A percentile compares a stretch with the other conserved stretches of the same genome.
Conservation (phyloP, 2,797 vertebrate genomes). For the Acanthurus leucopareius region DNA sequence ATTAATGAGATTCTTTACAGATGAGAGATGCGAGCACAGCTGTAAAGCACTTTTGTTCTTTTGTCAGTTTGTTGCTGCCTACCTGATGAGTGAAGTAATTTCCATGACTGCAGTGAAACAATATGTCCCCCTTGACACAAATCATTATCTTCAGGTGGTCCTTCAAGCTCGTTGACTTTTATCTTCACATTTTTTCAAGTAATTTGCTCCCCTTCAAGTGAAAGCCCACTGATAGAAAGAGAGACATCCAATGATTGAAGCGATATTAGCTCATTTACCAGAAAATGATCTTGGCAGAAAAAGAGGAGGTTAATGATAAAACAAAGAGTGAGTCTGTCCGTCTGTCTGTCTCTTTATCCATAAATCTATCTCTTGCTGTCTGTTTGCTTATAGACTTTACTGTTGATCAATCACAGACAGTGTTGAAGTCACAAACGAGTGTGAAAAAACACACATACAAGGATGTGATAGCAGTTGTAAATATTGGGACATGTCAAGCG, state of each 20-base stretch:
- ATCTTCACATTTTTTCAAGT: conserved; percentile 55
- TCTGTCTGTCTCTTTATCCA: neutral
- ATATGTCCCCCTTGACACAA: conserved; percentile 65
- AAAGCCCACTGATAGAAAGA: conserved; percentile 44
- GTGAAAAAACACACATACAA: neutral
- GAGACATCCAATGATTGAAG: conserved; percentile 39
- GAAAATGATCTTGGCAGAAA: conserved; percentile 36
- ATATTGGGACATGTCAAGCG: neutral
- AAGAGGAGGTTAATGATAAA: conserved; percentile 15
- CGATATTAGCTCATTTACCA: conserved; percentile 48
- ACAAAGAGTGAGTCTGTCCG: neutral
- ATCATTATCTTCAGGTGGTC: conserved; percentile 63
- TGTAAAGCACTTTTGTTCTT: conserved; percentile 39
- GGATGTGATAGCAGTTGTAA: neutral
- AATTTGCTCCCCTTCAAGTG: conserved; percentile 61
- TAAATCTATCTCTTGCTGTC: neutral
- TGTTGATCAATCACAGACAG: neutral
- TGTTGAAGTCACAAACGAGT: neutral
- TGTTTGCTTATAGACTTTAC: neutral
- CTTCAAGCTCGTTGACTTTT: conserved; percentile 70
- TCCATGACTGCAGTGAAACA: conserved; percentile 49
- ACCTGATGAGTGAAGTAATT: conserved; percentile 36
- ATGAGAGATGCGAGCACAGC: conserved; percentile 18
- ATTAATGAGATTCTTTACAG: conserved; percentile 46
- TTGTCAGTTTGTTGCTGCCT: conserved; percentile 32